These are phyloP conservation scores for Conistra vaccinii DNA, from an alignment of 2,888 invertebrate species.

Conservation along the genomic window DNA sequence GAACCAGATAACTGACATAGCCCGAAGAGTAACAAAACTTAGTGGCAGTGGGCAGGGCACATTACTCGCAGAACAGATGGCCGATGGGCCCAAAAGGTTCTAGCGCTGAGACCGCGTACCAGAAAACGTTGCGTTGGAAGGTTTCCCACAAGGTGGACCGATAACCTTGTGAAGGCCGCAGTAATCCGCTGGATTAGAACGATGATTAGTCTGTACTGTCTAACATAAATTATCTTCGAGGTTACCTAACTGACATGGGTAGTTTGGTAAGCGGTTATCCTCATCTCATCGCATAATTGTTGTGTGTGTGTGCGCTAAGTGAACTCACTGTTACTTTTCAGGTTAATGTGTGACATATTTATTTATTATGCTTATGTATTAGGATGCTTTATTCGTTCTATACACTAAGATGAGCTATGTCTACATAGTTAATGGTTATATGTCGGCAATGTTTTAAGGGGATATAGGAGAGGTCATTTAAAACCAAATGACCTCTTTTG, in stretches of 20 bases:
- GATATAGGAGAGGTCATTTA: no score
- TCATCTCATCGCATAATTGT: neutral
- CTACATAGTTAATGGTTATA: no score
- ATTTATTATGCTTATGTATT: conserved; percentile 25
- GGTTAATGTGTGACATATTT: conserved; percentile 9
- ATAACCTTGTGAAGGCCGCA: neutral
- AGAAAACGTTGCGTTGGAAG: neutral
- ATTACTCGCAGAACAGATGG: neutral
- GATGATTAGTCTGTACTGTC: neutral
- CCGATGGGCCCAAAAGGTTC: neutral
- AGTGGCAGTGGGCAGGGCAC: neutral
- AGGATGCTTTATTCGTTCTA: conserved; percentile 14
- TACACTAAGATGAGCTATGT: conserved; percentile 22
- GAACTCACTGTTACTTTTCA: conserved; percentile 20
- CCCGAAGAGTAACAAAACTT: neutral
- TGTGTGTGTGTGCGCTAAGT: neutral
- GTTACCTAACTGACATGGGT: neutral
- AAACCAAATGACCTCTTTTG: no score
- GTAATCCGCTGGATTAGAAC: neutral
- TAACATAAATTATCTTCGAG: neutral
- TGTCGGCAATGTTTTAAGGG: no score
- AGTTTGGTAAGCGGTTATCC: neutral
- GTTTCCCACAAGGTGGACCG: neutral
- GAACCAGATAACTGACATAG: neutral
- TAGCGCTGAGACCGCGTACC: neutral